Conservation (phyloP, 2,113 vertebrate genomes). For the Chascanopsetta lugubris region DNA sequence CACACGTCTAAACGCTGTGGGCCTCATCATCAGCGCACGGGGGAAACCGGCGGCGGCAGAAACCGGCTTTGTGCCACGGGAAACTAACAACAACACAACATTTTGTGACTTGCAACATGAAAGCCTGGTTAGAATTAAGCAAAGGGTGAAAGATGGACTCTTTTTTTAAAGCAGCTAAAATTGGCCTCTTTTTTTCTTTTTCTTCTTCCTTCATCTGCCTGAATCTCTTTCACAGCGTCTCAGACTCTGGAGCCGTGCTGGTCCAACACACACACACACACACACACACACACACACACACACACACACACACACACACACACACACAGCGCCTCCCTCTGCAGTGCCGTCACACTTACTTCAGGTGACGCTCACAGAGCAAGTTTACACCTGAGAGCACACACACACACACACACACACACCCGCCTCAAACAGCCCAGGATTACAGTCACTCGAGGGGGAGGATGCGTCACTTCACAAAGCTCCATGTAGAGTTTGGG, state of each 20-base stretch:
- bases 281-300: constrained; percentile 15
- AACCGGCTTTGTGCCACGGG: not conserved
- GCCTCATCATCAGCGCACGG: constrained; percentile 27
- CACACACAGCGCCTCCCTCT: no score
- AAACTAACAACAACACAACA: no score
- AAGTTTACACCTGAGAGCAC: no score
- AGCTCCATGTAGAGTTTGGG: constrained; percentile 35
- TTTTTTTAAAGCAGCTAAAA: constrained; percentile 53
- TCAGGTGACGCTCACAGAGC: no score
- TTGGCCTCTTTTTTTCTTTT: constrained; percentile 46
- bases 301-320: constrained; percentile 17
- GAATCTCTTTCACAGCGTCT: constrained; percentile 48
- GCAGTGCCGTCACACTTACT: no score
- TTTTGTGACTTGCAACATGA: no score
- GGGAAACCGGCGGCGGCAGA: constrained; percentile 32
- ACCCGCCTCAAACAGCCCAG: constrained; percentile 35
- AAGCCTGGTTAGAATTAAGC: no score
- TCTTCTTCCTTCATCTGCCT: constrained; percentile 44
- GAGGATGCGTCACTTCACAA: constrained; percentile 47
- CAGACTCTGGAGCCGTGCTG: constrained; percentile 64
- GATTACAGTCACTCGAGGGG: constrained; percentile 67
- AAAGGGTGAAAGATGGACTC: constrained; percentile 15
- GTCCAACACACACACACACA: constrained; percentile 22
- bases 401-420: no score
- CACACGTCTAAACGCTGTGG: constrained; percentile 34